Evolutionary conservation across 2,113 vertebrate genomes (phyloP).

Genomic region (Osmerus eperlanus): DNA sequence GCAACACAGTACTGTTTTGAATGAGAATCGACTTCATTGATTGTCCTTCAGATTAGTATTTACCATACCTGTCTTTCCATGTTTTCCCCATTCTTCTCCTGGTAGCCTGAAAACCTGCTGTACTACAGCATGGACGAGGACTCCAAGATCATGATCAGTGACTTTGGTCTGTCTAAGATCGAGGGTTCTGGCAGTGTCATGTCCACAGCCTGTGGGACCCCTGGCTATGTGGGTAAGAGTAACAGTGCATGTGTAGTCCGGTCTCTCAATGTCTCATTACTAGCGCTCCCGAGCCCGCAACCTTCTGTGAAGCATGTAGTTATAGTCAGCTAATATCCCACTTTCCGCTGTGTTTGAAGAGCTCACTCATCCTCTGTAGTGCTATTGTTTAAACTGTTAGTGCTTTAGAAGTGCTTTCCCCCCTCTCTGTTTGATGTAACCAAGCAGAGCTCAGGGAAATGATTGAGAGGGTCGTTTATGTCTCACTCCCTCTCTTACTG

Average conservation of each 20-base stretch:
- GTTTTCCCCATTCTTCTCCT: neutral
- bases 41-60: neutral
- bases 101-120: conserved; percentile 66
- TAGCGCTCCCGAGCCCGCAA: conserved; percentile 25
- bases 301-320: conserved; percentile 5
- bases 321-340: conserved; percentile 36
- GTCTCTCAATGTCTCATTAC: neutral
- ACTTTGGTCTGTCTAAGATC: conserved; percentile 70
- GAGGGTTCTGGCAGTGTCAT: conserved; percentile 67
- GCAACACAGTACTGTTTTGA: too few relatives aligned
- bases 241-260: neutral
- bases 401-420: conserved; percentile 60
- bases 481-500: conserved; percentile 9
- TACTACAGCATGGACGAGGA: conserved; percentile 72
- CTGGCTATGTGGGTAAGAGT: conserved; percentile 68
- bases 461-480: conserved; percentile 38
- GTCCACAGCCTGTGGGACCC: conserved; percentile 72
- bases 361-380: conserved; percentile 48
- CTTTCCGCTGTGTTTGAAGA: conserved; percentile 39
- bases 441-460: conserved; percentile 34
- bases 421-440: conserved; percentile 43
- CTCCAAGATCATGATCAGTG: conserved; percentile 73
- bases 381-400: conserved; percentile 51
- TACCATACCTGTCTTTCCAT: neutral
- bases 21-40: neutral